These are phyloP conservation scores for Xanthia togata DNA, from an alignment of 2,888 invertebrate genomes.

Conservation along the genomic window DNA sequence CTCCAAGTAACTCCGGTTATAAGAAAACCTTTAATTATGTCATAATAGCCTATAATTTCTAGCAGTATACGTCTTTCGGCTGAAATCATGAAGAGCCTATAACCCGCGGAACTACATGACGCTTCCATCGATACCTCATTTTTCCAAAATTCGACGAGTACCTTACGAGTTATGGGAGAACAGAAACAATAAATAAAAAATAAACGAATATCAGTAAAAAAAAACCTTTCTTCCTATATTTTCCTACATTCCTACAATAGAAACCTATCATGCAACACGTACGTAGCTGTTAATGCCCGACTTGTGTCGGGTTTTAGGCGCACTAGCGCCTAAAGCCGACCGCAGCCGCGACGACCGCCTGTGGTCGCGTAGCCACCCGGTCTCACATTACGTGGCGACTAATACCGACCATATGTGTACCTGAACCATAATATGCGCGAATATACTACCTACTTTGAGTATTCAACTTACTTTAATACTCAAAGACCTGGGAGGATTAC, in stretches of 20 bases:
- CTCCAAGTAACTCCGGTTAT: too few species aligned
- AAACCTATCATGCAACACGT: background rate
- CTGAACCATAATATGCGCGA: background rate
- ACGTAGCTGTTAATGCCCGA: background rate
- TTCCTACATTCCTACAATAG: background rate
- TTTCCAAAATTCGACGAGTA: background rate
- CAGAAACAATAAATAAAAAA: background rate
- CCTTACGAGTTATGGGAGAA: background rate
- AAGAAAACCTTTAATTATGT: background rate
- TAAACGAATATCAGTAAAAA: background rate
- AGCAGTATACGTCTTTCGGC: too few species aligned
- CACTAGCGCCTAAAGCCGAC: slow-evolving; percentile 32
- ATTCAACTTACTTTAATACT: background rate
- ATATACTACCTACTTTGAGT: background rate
- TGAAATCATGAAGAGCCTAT: background rate
- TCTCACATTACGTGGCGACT: slow-evolving; percentile 32
- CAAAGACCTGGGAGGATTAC: background rate
- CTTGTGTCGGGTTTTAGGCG: slow-evolving; percentile 6
- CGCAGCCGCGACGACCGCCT: slow-evolving; percentile 25
- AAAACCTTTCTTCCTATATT: background rate
- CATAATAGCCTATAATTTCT: background rate
- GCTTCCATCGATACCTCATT: background rate
- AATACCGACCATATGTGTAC: slow-evolving; percentile 7
- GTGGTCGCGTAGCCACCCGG: slow-evolving; percentile 22
- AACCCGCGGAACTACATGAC: background rate